Evolutionary conservation across 2,113 vertebrate genomes (phyloP).

Genomic region (Eulemur macaco): DNA sequence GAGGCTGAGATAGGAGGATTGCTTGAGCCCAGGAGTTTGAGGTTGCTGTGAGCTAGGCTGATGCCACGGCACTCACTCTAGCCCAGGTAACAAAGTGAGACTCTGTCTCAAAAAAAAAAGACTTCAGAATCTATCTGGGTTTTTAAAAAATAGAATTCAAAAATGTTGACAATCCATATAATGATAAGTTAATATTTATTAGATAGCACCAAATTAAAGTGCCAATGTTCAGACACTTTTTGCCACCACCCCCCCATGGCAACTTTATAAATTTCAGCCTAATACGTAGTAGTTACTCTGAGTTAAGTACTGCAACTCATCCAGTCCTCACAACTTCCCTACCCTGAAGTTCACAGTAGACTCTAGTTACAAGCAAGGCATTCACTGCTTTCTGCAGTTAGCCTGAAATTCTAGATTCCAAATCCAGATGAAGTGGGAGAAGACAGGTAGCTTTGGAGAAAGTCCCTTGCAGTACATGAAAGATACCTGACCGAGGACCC

Average conservation of each 20-base stretch:
- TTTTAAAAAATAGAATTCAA: background rate
- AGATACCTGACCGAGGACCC: background rate
- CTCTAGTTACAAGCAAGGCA: background rate
- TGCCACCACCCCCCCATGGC: accelerated
- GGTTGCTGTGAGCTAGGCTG: too few species aligned
- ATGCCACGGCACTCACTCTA: too few species aligned
- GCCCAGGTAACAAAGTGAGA: too few species aligned
- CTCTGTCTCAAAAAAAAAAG: too few species aligned
- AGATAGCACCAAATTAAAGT: background rate
- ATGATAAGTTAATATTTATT: background rate
- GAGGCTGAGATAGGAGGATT: too few species aligned
- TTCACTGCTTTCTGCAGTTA: background rate
- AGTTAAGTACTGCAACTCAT: background rate
- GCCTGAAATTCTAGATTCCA: background rate
- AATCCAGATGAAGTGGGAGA: background rate
- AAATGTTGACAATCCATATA: background rate
- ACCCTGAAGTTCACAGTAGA: background rate
- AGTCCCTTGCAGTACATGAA: background rate
- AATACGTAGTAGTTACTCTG: background rate
- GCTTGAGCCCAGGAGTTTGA: too few species aligned
- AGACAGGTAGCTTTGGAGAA: background rate
- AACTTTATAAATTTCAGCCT: background rate
- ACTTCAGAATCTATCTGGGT: background rate
- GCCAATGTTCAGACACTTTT: background rate
- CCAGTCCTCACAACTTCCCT: background rate